Conservation (phyloP, 2,113 vertebrate species). For the cattle (Bos taurus) region DNA sequence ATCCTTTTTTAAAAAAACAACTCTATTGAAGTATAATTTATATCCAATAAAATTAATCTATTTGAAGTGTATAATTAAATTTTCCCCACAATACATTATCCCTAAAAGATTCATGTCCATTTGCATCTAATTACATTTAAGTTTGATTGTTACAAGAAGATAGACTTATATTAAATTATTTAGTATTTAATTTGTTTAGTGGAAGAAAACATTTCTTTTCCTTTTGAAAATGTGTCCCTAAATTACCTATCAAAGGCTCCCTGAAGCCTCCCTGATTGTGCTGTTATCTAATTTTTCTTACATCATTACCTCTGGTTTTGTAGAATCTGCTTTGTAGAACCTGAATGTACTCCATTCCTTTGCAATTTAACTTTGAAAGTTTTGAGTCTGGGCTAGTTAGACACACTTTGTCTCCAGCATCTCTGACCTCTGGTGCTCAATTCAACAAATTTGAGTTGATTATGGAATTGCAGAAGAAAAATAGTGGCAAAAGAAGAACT, state of each 20-base stretch:
- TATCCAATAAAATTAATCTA: neutral
- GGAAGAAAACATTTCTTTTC: neutral
- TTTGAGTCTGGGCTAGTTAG: neutral
- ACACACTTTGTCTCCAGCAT: neutral
- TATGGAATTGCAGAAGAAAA: neutral
- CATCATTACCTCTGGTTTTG: neutral
- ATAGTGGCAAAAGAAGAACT: neutral
- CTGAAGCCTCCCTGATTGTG: neutral
- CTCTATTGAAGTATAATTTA: neutral
- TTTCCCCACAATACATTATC: neutral
- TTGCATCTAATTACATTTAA: neutral
- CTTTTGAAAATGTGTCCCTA: neutral
- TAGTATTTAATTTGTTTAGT: neutral
- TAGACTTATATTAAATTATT: neutral
- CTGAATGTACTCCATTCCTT: neutral
- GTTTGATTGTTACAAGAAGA: neutral
- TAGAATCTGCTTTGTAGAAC: neutral
- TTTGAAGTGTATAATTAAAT: neutral
- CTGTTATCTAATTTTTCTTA: neutral
- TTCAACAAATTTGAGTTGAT: neutral
- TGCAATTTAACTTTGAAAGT: neutral
- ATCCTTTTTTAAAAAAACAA: neutral
- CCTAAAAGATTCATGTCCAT: neutral
- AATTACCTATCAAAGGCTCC: neutral
- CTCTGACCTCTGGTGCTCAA: neutral